These are phyloP conservation scores for Eupithecia inturbata DNA, from an alignment of 2,888 invertebrate genomes.

Conservation along the genomic window DNA sequence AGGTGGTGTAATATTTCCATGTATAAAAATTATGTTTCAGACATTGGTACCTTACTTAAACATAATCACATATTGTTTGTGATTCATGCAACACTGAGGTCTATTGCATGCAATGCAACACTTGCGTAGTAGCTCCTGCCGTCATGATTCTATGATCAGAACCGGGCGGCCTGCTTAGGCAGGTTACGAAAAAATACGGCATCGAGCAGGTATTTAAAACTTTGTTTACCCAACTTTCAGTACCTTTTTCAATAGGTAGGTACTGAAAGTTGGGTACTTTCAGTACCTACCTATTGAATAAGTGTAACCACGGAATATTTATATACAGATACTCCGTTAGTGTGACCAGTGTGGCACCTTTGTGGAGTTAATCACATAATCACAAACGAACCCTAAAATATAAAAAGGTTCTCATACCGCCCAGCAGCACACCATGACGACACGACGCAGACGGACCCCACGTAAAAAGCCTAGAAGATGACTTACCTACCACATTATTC, in stretches of 20 bases:
- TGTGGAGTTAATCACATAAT: neutral
- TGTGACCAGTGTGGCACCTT: neutral
- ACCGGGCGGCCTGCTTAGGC: neutral
- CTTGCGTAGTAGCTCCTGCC: neutral
- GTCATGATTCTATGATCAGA: neutral
- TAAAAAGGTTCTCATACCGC: too few relatives aligned
- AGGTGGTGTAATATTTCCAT: too few relatives aligned
- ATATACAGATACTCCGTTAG: too few relatives aligned
- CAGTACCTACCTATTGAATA: too few relatives aligned
- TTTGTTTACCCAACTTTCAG: neutral
- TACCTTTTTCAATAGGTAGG: too few relatives aligned
- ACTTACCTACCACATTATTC: neutral
- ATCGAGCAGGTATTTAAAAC: neutral
- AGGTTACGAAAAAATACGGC: conserved; percentile 2
- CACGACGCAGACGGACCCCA: neutral
- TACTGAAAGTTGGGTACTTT: too few relatives aligned
- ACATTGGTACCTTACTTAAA: neutral
- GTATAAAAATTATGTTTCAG: neutral
- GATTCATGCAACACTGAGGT: neutral
- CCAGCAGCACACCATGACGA: too few relatives aligned
- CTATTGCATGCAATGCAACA: neutral
- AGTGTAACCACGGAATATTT: neutral
- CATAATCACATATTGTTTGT: neutral
- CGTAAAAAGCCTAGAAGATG: neutral
- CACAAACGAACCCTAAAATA: neutral